Evolutionary conservation across 37 sponge, comb jelly and placozoan species (phyloP).

Genomic region (Spongia lamella): DNA sequence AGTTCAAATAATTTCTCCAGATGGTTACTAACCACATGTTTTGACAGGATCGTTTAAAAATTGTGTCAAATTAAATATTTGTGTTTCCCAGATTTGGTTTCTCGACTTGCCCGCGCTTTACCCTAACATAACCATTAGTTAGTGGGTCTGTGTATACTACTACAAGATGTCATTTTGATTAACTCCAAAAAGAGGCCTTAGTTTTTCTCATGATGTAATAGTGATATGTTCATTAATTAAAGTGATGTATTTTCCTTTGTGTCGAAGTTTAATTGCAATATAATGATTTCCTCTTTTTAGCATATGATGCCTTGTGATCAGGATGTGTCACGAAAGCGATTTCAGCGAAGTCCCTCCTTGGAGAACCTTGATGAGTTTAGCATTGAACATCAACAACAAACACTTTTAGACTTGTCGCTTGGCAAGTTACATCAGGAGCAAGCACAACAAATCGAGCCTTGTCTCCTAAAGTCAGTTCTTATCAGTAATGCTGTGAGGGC

Average conservation of each 20-base stretch:
- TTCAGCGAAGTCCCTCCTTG: constrained; percentile 30
- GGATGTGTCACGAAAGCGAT: not conserved
- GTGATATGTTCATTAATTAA: too few relatives aligned
- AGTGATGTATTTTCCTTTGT: not conserved
- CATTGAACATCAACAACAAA: constrained; percentile 55
- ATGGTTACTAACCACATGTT: too few relatives aligned
- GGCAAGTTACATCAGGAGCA: constrained; percentile 74
- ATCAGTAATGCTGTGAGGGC: constrained; percentile 69
- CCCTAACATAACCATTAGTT: too few relatives aligned
- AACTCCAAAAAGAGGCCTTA: too few relatives aligned
- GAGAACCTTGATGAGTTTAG: constrained; percentile 21
- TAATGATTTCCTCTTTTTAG: not conserved
- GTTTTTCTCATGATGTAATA: too few relatives aligned
- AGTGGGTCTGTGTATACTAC: too few relatives aligned
- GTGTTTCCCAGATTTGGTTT: too few relatives aligned
- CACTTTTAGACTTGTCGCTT: constrained; percentile 65
- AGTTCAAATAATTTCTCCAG: too few relatives aligned
- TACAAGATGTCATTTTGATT: too few relatives aligned
- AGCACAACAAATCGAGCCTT: constrained; percentile 48
- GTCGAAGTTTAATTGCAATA: not conserved
- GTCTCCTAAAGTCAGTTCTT: constrained; percentile 67
- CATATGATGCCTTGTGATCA: constrained; percentile 53
- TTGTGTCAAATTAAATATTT: too few relatives aligned
- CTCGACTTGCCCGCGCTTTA: too few relatives aligned
- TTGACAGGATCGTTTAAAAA: too few relatives aligned